Conservation (phyloP, 1,140 invertebrate genomes). For the Sipha flava region DNA sequence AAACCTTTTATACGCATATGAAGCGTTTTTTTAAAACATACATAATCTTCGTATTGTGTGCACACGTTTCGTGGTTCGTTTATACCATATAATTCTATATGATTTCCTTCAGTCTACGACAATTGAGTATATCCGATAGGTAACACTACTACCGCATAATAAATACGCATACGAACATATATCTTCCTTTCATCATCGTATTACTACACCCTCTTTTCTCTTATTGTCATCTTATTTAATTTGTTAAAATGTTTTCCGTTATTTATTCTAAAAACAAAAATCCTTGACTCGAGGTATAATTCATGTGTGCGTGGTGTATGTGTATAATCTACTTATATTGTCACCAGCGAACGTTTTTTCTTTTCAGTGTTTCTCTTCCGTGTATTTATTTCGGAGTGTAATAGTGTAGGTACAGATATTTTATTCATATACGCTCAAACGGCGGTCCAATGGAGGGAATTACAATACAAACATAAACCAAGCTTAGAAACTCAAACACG, state of each 20-base stretch:
- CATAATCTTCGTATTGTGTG: no score
- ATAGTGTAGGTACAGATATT: neutral
- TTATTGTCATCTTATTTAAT: neutral
- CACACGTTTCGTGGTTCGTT: no score
- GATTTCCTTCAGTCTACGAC: neutral
- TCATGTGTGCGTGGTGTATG: neutral
- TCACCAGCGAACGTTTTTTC: neutral
- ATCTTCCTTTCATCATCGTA: no score
- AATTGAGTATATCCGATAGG: neutral
- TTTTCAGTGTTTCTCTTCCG: neutral
- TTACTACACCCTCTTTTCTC: no score
- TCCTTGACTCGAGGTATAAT: no score
- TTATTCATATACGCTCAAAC: neutral
- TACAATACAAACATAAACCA: neutral
- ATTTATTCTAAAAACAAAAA: neutral
- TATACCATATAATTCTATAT: no score
- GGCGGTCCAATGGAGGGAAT: neutral
- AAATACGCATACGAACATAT: neutral
- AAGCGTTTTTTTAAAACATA: neutral
- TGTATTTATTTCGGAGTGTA: no score
- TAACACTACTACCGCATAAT: neutral
- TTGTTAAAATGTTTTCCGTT: constrained; percentile 16
- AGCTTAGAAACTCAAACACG: no score
- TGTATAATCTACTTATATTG: neutral
- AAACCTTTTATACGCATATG: neutral